Evolutionary conservation across 2,888 invertebrate genomes (phyloP).

Genomic region (Carpatolechia fugitivella): DNA sequence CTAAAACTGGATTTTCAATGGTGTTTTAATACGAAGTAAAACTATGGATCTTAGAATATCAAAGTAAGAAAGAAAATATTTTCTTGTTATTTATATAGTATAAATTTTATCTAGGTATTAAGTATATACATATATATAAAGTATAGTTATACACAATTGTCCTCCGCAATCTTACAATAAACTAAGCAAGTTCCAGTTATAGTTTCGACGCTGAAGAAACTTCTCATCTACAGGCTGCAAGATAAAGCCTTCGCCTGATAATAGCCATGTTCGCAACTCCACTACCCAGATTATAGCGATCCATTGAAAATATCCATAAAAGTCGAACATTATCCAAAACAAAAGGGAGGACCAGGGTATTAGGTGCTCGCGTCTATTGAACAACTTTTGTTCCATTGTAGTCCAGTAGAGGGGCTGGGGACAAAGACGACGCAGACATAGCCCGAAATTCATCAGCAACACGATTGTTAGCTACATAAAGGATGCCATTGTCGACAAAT

Average conservation of each 20-base stretch:
- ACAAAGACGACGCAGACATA: slow-evolving; percentile 77
- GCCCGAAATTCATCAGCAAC: slow-evolving; percentile 79
- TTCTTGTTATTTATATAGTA: no score
- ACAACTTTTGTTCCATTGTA: slow-evolving; percentile 79
- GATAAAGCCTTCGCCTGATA: slow-evolving; percentile 30
- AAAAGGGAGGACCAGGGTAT: slow-evolving; percentile 75
- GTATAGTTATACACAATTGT: neutral
- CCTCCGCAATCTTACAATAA: slow-evolving; percentile 11
- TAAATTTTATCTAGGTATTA: no score
- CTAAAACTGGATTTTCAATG: no score
- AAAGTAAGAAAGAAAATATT: no score
- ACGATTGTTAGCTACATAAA: slow-evolving; percentile 79
- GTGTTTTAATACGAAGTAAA: no score
- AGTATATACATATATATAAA: no score
- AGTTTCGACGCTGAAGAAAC: neutral
- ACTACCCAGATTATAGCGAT: slow-evolving; percentile 74
- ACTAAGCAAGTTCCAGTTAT: neutral
- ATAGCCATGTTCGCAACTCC: slow-evolving; percentile 65
- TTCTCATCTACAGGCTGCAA: neutral
- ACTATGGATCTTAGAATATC: no score
- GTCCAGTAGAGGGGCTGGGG: slow-evolving; percentile 70
- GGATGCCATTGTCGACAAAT: slow-evolving; percentile 77
- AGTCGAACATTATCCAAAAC: slow-evolving; percentile 79
- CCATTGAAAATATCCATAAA: slow-evolving; percentile 80
- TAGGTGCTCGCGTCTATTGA: slow-evolving; percentile 76